phyloP scores from a whole-genome alignment of 1,140 invertebrate species.

The Pristionchus pacificus region DNA sequence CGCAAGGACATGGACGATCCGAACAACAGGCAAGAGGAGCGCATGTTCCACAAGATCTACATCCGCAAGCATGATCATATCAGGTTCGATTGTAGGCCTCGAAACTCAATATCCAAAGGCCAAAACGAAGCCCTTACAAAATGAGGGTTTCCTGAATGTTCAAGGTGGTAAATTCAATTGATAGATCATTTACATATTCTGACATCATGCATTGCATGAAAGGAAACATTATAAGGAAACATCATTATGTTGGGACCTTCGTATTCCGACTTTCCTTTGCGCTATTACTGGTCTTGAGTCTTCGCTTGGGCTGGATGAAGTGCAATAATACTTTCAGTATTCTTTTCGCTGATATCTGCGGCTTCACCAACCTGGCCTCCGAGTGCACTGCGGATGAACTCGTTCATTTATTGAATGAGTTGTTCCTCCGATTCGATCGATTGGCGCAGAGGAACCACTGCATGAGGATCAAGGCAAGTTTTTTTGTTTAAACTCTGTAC shows the following conservation, averaged over 20 bases:
- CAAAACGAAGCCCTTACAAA: no score
- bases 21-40: conserved; percentile 71
- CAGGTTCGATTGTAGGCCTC: conserved; percentile 69
- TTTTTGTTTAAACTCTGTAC: no score
- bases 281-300: not conserved
- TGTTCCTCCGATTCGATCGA: conserved; percentile 88
- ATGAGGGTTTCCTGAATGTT: no score
- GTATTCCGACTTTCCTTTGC: no score
- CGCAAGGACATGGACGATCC: conserved; percentile 60
- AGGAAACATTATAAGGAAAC: no score
- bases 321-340: no score
- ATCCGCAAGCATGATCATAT: conserved; percentile 90
- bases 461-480: conserved; percentile 81
- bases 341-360: conserved; percentile 89
- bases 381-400: conserved; percentile 92
- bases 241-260: no score
- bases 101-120: no score
- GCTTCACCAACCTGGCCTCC: conserved; percentile 85
- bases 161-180: no score
- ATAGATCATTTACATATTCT: no score
- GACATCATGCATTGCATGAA: not conserved
- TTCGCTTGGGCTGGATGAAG: no score
- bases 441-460: conserved; percentile 76
- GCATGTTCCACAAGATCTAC: conserved; percentile 91
- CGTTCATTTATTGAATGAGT: conserved; percentile 76